Evolutionary conservation across 2,888 invertebrate species (phyloP), one percentile per base, ranked within the genome.

Genomic region (Rugalucina vietnamica): DNA sequence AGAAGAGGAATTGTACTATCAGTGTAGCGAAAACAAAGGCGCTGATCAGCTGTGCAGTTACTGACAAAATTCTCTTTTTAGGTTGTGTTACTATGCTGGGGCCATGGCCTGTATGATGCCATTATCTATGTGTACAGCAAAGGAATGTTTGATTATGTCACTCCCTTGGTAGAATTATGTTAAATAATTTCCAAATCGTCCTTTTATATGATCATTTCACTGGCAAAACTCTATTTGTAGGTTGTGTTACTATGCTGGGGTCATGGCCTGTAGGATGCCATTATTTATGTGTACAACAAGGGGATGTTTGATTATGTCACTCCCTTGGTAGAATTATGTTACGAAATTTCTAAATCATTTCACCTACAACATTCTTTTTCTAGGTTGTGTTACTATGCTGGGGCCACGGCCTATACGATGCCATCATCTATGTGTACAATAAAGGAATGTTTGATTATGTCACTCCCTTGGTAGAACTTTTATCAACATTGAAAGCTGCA

Each of bases 71-170:
- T 65, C 10, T 18, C 24, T 75, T 80, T 73, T 32, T 89, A 96
- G 95, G 95, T 96, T 36, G 95, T 96, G 90, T 96, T 96, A 70
- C 94, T 97, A 90, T 96, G 96, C 95, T 95, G 96, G 94, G 95
- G 95, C 79, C 95, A 96, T 91, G 96, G 96, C 36, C 94, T 97
- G 49, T 97, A 97, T 93, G 97, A 97, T n/a, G n/a, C n/a, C n/a
- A n/a, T n/a, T n/a, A n/a, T n/a, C n/a, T 93, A 97, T 94, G 96
- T 98, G 37, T 97, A 97, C 94, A 97, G 97, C 84, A 96, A 96
- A 92, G 97, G 97, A 12, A 96, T 98, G 93, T 95, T 95, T 65
- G 98, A 98, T 94, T 98, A 97, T 92, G 96, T 97, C 0, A 96
- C 96, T 32, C 97, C 97, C 0, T 94, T 98, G 81, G 97, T 97